Evolutionary conservation across 1,140 invertebrate species (phyloP).

Genomic region (Drosophila azteca): DNA sequence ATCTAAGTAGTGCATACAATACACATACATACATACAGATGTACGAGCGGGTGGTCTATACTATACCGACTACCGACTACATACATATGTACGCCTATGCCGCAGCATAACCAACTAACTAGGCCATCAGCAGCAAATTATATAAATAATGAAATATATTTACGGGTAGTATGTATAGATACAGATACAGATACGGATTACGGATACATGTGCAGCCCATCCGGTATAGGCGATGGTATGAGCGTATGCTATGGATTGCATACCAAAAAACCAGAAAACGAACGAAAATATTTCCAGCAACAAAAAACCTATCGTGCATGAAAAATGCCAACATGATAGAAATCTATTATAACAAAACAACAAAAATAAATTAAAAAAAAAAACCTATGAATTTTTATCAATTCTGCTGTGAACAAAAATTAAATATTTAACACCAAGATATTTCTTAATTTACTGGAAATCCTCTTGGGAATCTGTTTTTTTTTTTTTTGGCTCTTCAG

Average conservation of each 20-base stretch:
- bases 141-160: constrained; percentile 26
- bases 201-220: constrained; percentile 22
- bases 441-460: constrained; percentile 15
- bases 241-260: neutral
- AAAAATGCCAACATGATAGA: constrained; percentile 40
- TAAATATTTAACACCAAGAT: constrained; percentile 39
- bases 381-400: constrained; percentile 44
- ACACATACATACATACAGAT: no score
- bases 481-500: constrained; percentile 3
- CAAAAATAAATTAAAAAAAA: constrained; percentile 25
- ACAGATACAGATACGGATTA: constrained; percentile 2
- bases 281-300: constrained; percentile 35
- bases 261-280: constrained; percentile 22
- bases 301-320: constrained; percentile 46
- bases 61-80: constrained; percentile 58
- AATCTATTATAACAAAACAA: constrained; percentile 19
- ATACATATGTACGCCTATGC: constrained; percentile 66
- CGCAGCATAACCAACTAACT: constrained; percentile 54
- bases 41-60: neutral
- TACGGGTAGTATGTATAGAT: constrained; percentile 12
- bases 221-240: constrained; percentile 10
- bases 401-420: constrained; percentile 66
- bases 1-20: constrained; percentile 31
- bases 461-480: constrained; percentile 6
- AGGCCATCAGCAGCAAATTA: constrained; percentile 77